phyloP scores from a whole-genome alignment of 92 coral and sea anemone genomes.

The Zoanthus sansibaricus region DNA sequence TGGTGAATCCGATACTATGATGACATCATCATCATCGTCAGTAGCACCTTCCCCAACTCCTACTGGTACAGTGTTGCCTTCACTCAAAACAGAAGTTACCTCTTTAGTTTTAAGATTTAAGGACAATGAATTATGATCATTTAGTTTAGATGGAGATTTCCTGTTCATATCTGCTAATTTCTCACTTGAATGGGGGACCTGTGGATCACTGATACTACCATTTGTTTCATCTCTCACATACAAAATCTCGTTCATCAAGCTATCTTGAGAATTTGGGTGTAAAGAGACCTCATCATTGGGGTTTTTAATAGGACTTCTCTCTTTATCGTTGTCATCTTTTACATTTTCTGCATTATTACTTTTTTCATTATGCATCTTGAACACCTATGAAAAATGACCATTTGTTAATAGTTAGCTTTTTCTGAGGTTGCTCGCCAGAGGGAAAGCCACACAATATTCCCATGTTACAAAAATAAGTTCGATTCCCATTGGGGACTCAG shows the following conservation, averaged over 20 bases:
- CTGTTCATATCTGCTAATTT: background rate
- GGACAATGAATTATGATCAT: background rate
- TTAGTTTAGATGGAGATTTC: background rate
- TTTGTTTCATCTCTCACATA: background rate
- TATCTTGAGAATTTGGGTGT: conserved; percentile 29
- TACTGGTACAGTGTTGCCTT: background rate
- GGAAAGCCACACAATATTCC: too few relatives aligned
- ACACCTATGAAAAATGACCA: background rate
- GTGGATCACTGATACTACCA: background rate
- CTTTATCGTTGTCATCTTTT: background rate
- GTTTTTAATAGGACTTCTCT: too few relatives aligned
- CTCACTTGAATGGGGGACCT: background rate
- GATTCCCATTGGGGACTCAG: too few relatives aligned
- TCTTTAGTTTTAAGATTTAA: background rate
- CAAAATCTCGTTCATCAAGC: conserved; percentile 2
- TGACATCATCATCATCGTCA: conserved; percentile 17
- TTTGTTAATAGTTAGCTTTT: too few relatives aligned
- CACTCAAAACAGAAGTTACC: background rate
- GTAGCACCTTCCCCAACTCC: background rate
- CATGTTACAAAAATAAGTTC: too few relatives aligned
- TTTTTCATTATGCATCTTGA: background rate
- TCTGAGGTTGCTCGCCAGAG: too few relatives aligned
- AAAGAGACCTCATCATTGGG: background rate
- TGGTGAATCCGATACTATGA: conserved; percentile 29
- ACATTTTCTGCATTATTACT: background rate